These are phyloP conservation scores for Leptobrachium ailaonicum DNA, from an alignment of 2,113 vertebrate genomes.

Conservation along the genomic window DNA sequence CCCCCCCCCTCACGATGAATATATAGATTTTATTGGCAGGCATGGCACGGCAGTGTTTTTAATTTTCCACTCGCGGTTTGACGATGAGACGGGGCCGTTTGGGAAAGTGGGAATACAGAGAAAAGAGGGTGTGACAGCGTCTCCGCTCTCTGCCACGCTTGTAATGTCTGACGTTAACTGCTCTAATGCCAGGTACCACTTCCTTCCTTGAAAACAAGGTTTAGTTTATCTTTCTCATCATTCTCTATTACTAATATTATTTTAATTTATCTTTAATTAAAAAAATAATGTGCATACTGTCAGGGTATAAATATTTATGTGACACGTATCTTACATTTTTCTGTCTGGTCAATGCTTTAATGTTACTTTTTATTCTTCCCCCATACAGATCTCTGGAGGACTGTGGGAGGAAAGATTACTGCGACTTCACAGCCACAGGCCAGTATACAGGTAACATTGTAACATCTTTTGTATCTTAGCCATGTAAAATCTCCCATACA, in stretches of 20 bases:
- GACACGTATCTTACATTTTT: no score
- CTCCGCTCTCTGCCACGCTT: not conserved
- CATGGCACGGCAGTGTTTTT: not conserved
- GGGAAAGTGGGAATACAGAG: not conserved
- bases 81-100: conserved; percentile 30
- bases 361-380: conserved; percentile 47
- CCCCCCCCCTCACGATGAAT: no score
- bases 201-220: not conserved
- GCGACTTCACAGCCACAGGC: conserved; percentile 56
- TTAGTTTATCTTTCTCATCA: no score
- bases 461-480: not conserved
- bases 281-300: no score
- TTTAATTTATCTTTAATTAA: no score
- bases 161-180: conserved; percentile 6
- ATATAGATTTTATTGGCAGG: no score
- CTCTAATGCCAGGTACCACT: conserved; percentile 8
- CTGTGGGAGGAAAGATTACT: conserved; percentile 56
- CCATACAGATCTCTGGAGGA: conserved; percentile 54
- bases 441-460: conserved; percentile 58
- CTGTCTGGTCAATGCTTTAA: not conserved
- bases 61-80: conserved; percentile 23
- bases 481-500: no score
- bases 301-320: no score
- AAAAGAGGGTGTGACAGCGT: conserved; percentile 26
- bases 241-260: no score